These are phyloP conservation scores for Drosophila peninsularis DNA, from an alignment of 2,888 invertebrate genomes.

Conservation along the genomic window DNA sequence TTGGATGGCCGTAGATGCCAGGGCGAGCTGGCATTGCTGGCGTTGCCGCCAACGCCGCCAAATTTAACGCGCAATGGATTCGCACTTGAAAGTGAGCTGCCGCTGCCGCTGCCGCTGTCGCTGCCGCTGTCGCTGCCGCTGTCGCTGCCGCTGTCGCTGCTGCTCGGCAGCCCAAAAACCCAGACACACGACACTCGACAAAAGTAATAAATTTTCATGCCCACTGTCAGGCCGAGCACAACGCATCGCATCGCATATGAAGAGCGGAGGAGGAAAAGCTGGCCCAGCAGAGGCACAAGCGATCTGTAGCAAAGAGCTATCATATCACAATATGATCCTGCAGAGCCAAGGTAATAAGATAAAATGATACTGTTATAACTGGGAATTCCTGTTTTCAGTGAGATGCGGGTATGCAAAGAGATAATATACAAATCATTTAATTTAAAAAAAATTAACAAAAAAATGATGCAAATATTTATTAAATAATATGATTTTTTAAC, in stretches of 20 bases:
- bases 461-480: too few species aligned
- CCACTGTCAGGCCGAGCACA: slow-evolving; percentile 52
- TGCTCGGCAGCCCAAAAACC: neutral
- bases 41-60: slow-evolving; percentile 36
- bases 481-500: too few species aligned
- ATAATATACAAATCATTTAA: too few species aligned
- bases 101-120: neutral
- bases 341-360: too few species aligned
- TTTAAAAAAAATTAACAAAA: too few species aligned
- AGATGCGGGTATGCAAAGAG: too few species aligned
- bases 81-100: slow-evolving; percentile 41
- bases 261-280: slow-evolving; percentile 8
- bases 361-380: too few species aligned
- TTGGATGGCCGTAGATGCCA: too few species aligned
- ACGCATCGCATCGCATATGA: slow-evolving; percentile 38
- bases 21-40: slow-evolving; percentile 39
- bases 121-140: too few species aligned
- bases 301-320: neutral
- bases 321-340: neutral
- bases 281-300: neutral
- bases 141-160: slow-evolving; percentile 7
- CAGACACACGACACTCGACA: slow-evolving; percentile 18
- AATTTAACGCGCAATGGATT: slow-evolving; percentile 72
- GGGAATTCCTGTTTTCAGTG: too few species aligned
- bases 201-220: slow-evolving; percentile 73